Percentiles rank a stretch among this genome's conserved stretches.
phyloP scores from a whole-genome alignment of 2,888 invertebrate species.

The Blastobasis lacticolella region DNA sequence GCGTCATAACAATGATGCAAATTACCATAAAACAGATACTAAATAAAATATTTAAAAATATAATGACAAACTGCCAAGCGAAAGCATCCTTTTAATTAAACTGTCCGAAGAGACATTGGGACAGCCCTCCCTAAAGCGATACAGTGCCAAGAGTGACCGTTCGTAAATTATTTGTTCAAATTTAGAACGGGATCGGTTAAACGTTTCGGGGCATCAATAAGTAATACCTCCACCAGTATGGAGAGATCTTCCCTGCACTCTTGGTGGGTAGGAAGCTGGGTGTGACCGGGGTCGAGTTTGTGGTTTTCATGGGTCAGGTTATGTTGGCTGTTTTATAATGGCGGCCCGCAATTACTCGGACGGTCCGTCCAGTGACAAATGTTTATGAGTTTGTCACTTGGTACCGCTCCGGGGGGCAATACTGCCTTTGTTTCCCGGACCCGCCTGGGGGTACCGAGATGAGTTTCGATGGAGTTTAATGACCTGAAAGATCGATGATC shows the following conservation, averaged over 20 bases:
- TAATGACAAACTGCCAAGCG: too few species aligned
- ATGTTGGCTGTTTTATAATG: conserved; percentile 41
- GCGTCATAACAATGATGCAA: too few species aligned
- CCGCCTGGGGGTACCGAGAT: conserved; percentile 39
- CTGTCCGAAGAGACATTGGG: background rate
- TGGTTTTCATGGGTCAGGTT: conserved; percentile 22
- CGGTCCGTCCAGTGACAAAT: conserved; percentile 66
- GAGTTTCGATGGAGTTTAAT: conserved; percentile 47
- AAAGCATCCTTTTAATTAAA: too few species aligned
- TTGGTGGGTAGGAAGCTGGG: background rate
- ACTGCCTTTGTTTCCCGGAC: conserved; percentile 40
- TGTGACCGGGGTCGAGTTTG: conserved; percentile 5
- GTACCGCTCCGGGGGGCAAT: conserved; percentile 37
- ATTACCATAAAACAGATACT: too few species aligned
- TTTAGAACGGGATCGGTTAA: conserved; percentile 70
- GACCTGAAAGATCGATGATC: conserved; percentile 42
- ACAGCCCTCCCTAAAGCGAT: conserved; percentile 29
- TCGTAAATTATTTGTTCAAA: conserved; percentile 73
- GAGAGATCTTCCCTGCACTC: conserved; percentile 22
- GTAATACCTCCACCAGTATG: conserved; percentile 46
- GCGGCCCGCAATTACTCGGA: conserved; percentile 60
- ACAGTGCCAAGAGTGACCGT: conserved; percentile 61
- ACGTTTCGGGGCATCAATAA: conserved; percentile 71
- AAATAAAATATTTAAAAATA: too few species aligned
- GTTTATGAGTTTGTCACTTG: conserved; percentile 73